Percentiles rank a stretch among this genome's conserved stretches.
phyloP scores from a whole-genome alignment of 2,888 invertebrate species.

The Odontothrips loti region DNA sequence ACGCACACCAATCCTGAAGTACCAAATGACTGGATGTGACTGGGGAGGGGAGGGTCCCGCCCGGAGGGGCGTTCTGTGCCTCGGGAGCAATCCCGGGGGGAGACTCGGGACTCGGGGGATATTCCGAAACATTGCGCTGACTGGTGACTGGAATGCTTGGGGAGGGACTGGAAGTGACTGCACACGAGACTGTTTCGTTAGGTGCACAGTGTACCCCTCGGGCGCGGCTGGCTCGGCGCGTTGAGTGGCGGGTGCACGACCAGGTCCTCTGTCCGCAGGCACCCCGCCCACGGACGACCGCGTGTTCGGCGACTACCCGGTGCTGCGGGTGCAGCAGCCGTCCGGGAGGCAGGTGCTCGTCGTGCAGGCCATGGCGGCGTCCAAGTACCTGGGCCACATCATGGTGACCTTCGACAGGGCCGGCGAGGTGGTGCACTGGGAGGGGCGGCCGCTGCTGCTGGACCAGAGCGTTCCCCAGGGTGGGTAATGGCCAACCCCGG shows the following conservation, averaged over 20 bases:
- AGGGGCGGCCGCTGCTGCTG: conserved; percentile 70
- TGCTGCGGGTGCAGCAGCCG: conserved; percentile 44
- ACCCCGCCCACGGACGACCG: conserved; percentile 32
- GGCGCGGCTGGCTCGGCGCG: no score
- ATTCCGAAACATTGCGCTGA: no score
- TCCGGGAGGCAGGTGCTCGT: conserved; percentile 42
- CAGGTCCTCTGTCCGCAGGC: conserved; percentile 29
- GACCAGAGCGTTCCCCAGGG: conserved; percentile 61
- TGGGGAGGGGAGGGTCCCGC: not conserved
- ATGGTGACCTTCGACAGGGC: conserved; percentile 63
- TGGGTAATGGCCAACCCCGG: conserved; percentile 45
- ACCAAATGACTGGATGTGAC: not conserved
- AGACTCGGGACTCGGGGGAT: no score
- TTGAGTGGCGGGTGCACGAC: no score
- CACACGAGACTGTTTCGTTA: no score
- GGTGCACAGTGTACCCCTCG: no score
- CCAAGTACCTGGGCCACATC: conserved; percentile 70
- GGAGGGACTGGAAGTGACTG: no score
- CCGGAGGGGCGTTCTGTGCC: no score
- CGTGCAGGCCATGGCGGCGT: conserved; percentile 48
- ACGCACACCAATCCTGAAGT: no score
- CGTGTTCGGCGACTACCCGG: conserved; percentile 44
- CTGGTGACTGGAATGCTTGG: no score
- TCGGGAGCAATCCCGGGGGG: no score
- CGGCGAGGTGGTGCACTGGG: conserved; percentile 62